phyloP scores from a whole-genome alignment of 2,888 invertebrate genomes.

The Thecophora atra region DNA sequence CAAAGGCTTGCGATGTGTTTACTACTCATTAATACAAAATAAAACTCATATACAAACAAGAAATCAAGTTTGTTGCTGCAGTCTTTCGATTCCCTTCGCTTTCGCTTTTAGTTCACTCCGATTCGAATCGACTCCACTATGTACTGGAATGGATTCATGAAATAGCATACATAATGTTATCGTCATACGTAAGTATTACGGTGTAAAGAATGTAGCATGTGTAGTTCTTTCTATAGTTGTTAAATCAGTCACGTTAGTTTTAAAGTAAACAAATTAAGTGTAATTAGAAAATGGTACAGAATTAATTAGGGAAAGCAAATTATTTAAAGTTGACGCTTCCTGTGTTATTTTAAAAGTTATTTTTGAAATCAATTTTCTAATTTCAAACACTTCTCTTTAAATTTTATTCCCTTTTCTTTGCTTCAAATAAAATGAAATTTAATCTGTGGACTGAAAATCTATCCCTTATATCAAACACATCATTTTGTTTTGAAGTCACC shows the following conservation, averaged over 20 bases:
- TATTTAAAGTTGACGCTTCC: too few species aligned
- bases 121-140: background rate
- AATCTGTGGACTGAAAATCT: background rate
- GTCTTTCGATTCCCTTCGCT: constrained; percentile 20
- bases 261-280: too few species aligned
- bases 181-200: background rate
- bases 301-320: too few species aligned
- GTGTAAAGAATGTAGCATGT: background rate
- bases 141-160: background rate
- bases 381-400: background rate
- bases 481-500: constrained; percentile 21
- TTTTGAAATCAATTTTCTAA: too few species aligned
- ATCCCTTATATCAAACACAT: constrained; percentile 1
- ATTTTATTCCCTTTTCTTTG: background rate
- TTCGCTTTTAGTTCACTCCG: constrained; percentile 4
- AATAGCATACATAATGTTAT: constrained; percentile 10
- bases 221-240: too few species aligned
- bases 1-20: too few species aligned
- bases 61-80: constrained; percentile 32
- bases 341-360: too few species aligned
- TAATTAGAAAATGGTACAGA: too few species aligned
- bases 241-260: too few species aligned
- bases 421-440: background rate
- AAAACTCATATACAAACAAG: too few species aligned
- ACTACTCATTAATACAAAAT: too few species aligned